Base-by-base conservation (phyloP, 2,113 vertebrate genomes). In the Eonycteris spelaea region DNA sequence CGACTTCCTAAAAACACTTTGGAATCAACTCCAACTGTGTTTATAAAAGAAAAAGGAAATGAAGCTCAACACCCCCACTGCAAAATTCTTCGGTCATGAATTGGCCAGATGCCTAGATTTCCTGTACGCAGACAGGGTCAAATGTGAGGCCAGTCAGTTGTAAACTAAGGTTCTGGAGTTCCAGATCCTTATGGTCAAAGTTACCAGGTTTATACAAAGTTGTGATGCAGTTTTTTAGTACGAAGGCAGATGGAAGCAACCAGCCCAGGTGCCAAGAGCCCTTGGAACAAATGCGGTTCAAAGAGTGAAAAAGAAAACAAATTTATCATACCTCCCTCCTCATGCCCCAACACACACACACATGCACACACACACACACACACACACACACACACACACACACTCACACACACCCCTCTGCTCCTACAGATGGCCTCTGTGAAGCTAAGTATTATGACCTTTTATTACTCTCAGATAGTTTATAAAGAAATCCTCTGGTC, bases 1-100 rank as follows among this genome's bases (percentile, higher is more conserved):
- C 40, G 71, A 97, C 92, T 98, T 98, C 96, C 97, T 97, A 74
- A 97, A 95, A 95, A 83, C 96, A 97, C 57, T 91, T 59, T 74
- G 93, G 94, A 96, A 95, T 86, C 85, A 82, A 80, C n/a, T 95
- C 94, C 88, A 74, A 90, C 84, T 74, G 95, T n/a, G 18, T 97
- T 90, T 92, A 92, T 86, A 95, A 95, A 95, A 48, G 92, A 92
- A 91, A 89, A 90, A 87, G 97, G 97, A 97, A 97, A 94, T 38
- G 45, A 78, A 95, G 88, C 70, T 55, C 95, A 94, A 95, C 85
- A 95, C 79, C 24, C 92, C 51, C 53, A 48, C 70, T 59, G 14
- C 55, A 86, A 68, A 94, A 87, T 77, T 90, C 94, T 92, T 94
- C 68, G 75, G 85, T 86, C 43, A 57, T 70, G 45, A 90, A 15